Conservation (phyloP, 2,797 vertebrate species). For the Aulostomus chinensis region DNA sequence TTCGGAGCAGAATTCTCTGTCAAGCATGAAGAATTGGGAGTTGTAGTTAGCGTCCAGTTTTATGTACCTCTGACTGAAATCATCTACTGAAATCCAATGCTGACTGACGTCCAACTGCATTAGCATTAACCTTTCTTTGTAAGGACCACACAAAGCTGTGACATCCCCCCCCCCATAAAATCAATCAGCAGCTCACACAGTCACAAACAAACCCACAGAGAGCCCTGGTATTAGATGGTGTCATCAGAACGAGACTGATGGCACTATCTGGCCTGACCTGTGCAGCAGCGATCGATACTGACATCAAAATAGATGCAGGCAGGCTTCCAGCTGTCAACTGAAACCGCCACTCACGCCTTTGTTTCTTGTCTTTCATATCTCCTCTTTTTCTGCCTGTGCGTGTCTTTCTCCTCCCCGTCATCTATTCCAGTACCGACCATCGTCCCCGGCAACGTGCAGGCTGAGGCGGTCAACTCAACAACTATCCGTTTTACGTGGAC, state of each 20-base stretch:
- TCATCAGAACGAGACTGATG: constrained; percentile 50
- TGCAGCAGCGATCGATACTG: constrained; percentile 53
- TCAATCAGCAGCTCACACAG: constrained; percentile 40
- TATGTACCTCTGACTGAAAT: constrained; percentile 4
- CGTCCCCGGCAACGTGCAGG: constrained; percentile 90
- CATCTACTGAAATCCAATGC: neutral
- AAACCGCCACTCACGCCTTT: constrained; percentile 33
- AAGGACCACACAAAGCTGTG: constrained; percentile 15
- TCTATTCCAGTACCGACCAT: constrained; percentile 89
- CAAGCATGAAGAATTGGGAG: too few species aligned
- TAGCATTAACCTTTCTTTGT: constrained; percentile 18
- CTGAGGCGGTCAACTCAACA: constrained; percentile 92
- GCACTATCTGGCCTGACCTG: constrained; percentile 46
- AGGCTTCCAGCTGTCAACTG: constrained; percentile 25
- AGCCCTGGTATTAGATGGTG: constrained; percentile 33
- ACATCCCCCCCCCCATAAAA: constrained; percentile 12
- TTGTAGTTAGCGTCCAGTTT: neutral
- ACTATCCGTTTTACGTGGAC: constrained; percentile 95
- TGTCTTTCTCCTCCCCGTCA: neutral
- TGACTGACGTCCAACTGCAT: neutral
- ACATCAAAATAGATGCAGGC: constrained; percentile 50
- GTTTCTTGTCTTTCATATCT: constrained; percentile 4
- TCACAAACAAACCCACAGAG: constrained; percentile 30
- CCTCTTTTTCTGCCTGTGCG: too few species aligned
- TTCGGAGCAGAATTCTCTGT: too few species aligned